These are phyloP conservation scores for Hesperophylax magnus DNA, from an alignment of 1,140 invertebrate genomes.

Conservation along the genomic window DNA sequence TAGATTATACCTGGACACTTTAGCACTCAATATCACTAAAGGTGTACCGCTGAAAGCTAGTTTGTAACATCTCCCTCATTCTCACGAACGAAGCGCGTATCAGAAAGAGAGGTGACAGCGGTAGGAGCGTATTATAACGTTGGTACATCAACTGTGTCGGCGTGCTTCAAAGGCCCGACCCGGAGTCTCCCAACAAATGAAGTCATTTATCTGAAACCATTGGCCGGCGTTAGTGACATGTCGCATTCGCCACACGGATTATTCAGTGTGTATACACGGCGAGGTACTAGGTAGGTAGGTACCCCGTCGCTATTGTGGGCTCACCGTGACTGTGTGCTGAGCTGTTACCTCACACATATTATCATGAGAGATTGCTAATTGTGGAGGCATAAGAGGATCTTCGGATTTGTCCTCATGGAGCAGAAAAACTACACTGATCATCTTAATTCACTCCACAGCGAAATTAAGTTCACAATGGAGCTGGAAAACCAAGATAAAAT, in stretches of 20 bases:
- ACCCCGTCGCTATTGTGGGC: constrained; percentile 38
- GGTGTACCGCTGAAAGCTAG: no score
- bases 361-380: background rate
- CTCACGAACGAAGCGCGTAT: no score
- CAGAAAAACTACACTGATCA: no score
- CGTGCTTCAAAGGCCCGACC: constrained; percentile 46
- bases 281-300: background rate
- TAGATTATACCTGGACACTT: no score
- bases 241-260: constrained; percentile 57
- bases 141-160: constrained; percentile 33
- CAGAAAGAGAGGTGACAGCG: no score
- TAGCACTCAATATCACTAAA: no score
- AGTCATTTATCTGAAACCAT: constrained; percentile 58
- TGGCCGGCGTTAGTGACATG: constrained; percentile 56
- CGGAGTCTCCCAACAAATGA: constrained; percentile 54
- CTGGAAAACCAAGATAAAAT: no score
- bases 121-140: background rate
- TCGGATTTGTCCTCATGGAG: background rate
- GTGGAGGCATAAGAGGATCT: background rate
- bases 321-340: background rate
- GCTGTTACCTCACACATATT: no score
- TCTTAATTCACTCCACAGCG: no score
- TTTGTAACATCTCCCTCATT: no score
- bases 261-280: constrained; percentile 37
- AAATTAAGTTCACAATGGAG: no score